Base-by-base conservation (phyloP, 2,113 vertebrate species). In the Saguinus imperator region DNA sequence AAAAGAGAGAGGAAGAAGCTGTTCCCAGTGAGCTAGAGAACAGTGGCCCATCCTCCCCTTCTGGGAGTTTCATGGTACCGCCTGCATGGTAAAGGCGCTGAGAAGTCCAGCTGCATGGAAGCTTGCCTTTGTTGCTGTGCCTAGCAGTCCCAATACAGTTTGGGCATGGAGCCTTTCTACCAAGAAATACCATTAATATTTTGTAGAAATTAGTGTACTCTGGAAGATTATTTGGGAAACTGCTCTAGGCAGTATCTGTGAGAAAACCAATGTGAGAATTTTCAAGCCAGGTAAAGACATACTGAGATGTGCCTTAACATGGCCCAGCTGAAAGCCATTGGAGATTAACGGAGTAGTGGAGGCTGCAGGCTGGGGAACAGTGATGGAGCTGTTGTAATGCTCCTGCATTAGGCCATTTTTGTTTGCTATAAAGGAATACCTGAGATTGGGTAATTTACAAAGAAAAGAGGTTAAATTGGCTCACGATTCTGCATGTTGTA, bases 51-150 rank as follows among this genome's bases (percentile, higher is more conserved):
- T 43, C 3, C 61, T 37, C 52, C 32, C 23, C 66, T 27, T 27
- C 18, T 0, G 29, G 21, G n/a, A 70, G 17, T 37, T 35, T 66
- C 29, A 5, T 8, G 1, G 11, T 3, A 4, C 5, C 7, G 0
- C 3, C 16, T 18, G 18, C 40, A 0, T 89, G 21, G 13, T 27
- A 25, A 4, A 5, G 40, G 50, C 2, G 12, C 79, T 21, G n/a
- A 32, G 79, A 72, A 32, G 85, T 16, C n/a, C 55, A 3, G 35
- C 72, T 29, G 16, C 0, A 14, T 35, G 29, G 45, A n/a, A 0
- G 0, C 17, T 35, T 7, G 1, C 55, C 81, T 14, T 21, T 2
- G 21, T 21, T 87, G 81, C 68, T 43, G 9, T 25, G 35, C 5
- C 23, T 18, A 17, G 66, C 86, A 79, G 27, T 35, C 37, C 43